Base-by-base conservation (phyloP, 2,113 vertebrate species). In the Antechinus flavipes region DNA sequence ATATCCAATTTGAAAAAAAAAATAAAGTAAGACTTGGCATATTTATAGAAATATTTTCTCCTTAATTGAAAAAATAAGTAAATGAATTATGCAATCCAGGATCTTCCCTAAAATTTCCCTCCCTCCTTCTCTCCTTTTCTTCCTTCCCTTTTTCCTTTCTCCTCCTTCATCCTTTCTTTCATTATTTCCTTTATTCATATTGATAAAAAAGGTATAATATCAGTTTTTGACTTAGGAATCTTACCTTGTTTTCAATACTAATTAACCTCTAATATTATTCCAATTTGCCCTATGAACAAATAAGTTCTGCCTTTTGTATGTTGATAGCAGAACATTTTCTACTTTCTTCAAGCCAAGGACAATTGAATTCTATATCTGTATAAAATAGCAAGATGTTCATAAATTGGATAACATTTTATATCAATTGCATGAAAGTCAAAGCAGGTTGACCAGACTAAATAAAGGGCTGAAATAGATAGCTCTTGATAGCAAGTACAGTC, bases 391-490 rank as follows among this genome's bases (percentile, higher is more conserved):
- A 22, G n/a, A 84, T 84, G 42, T 84, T 42, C 92, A 9, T 25
- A 7, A 76, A 8, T 6, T 14, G 91, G 26, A 50, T 89, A 93
- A 56, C 94, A 16, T 96, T 91, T 92, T 47, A n/a, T 94, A 95
- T 84, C 68, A 84, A 23, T 22, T 23, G 55, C n/a, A 84, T 42
- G 68, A 96, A 97, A 96, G 92, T 90, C 89, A 47, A 94, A 49
- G 90, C 93, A 84, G n/a, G n/a, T 42, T 22, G 35, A 84, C 68
- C 22, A 19, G n/a, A 42, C n/a, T 84, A 19, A 84, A 19, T 42
- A 84, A 84, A 84, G 68, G 19, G 19, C 7, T 84, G 68, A 84
- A 84, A 42, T 23, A 42, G 68, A 14, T 84, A 84, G 16, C 68
- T 42, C 1, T 42, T 84, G 19, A n/a, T 76, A 76, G 68, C 12